These are phyloP conservation scores for Strigamia crassipes DNA, from an alignment of 2,888 invertebrate genomes.

Conservation along the genomic window DNA sequence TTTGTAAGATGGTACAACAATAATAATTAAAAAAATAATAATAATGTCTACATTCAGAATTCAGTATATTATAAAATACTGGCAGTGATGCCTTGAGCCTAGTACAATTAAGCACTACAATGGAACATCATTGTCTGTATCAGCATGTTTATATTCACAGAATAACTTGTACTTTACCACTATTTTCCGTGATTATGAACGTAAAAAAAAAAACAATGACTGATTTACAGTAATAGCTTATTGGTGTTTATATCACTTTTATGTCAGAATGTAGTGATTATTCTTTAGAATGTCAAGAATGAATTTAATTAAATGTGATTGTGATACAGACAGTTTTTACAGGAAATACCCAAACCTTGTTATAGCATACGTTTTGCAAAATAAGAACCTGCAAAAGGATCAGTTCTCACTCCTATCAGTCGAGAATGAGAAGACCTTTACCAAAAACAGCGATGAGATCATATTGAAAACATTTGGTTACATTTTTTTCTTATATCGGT, in stretches of 20 bases:
- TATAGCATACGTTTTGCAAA: too few species aligned
- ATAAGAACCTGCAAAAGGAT: constrained; percentile 1
- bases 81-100: not conserved
- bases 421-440: not conserved
- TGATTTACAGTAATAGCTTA: not conserved
- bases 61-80: not conserved
- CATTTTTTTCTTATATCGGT: constrained; percentile 22
- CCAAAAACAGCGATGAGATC: constrained; percentile 22
- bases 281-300: not conserved
- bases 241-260: not conserved
- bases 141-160: not conserved
- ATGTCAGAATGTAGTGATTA: not conserved
- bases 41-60: not conserved
- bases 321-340: not conserved
- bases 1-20: not conserved
- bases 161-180: not conserved
- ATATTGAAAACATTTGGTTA: constrained; percentile 27
- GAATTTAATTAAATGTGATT: not conserved
- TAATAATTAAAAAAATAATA: not conserved
- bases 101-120: not conserved
- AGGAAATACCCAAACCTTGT: constrained; percentile 14
- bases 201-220: not conserved
- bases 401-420: not conserved
- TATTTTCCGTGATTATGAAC: not conserved
- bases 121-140: not conserved